Evolutionary conservation across 2,888 invertebrate species (phyloP).

Genomic region (Hoplodrina ambigua): DNA sequence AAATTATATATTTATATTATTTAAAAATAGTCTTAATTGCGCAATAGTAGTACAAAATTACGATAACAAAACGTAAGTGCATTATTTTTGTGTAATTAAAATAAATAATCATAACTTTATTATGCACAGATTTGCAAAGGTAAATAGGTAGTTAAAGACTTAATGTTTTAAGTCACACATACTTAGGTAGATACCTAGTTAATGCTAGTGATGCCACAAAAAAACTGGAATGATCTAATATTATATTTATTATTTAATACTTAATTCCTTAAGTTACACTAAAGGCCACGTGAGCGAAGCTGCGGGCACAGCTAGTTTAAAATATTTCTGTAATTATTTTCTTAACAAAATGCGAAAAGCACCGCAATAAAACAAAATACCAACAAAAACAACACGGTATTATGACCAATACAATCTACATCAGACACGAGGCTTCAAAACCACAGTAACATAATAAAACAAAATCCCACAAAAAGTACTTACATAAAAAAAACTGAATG

Average conservation of each 20-base stretch:
- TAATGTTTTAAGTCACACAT: not conserved
- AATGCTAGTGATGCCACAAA: not conserved
- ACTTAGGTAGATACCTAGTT: not conserved
- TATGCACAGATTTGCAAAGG: not conserved
- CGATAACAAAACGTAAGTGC: not conserved
- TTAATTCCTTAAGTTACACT: no score
- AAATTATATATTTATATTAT: not conserved
- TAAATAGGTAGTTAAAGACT: not conserved
- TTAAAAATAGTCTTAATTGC: not conserved
- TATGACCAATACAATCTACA: slow-evolving; percentile 30
- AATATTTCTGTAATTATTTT: not conserved
- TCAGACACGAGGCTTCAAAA: slow-evolving; percentile 30
- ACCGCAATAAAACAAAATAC: not conserved
- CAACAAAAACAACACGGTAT: slow-evolving; percentile 2
- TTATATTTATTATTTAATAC: no score
- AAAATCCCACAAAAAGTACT: slow-evolving; percentile 38
- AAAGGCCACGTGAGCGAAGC: no score
- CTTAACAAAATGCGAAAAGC: not conserved
- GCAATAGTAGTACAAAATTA: not conserved
- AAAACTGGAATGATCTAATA: not conserved
- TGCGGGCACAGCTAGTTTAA: no score
- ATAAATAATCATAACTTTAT: not conserved
- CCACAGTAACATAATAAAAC: slow-evolving; percentile 18
- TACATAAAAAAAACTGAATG: slow-evolving; percentile 23
- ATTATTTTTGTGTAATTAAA: no score